Base-by-base conservation (phyloP, 2,113 vertebrate species). In the Tachysurus fulvidraco region DNA sequence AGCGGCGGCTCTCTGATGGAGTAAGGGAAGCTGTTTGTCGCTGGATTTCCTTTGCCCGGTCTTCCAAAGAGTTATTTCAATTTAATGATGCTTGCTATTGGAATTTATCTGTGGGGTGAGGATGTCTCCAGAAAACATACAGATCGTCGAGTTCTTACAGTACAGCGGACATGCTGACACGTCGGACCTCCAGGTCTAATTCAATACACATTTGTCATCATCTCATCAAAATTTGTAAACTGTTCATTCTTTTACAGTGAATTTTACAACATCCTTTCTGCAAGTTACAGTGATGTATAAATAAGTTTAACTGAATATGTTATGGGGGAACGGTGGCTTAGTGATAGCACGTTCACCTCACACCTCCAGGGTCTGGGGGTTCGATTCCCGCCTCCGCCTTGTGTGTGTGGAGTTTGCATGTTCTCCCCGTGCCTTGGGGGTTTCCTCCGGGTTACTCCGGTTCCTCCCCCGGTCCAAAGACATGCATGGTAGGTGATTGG, bases 71-170 rank as follows among this genome's bases (percentile, higher is more conserved):
- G 73, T 76, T 76, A n/a, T 52, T 76, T 76, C 83, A 90, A 91
- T 92, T 81, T 88, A 90, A 92, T 90, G 88, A 90, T 88, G 85
- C 87, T 87, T 89, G 86, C 69, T 87, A 91, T 88, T 87, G 81
- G 60, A 90, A 82, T 88, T 71, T 90, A 90, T 84, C 85, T 65
- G 73, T 62, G 80, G 80, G 77, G 74, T 10, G 19, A 73, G 46
- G 71, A n/a, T n/a, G 71, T 74, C 30, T 80, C 64, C 76, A n/a
- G 55, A 78, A 87, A 64, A 74, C 3, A 28, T 50, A 67, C 55
- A 85, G 50, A 86, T 87, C 79, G 46, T 73, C 67, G 41, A 74
- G 86, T 89, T 84, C 25, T 64, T 83, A 84, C 85, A 86, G 30
- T 50, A 78, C n/a, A n/a, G n/a, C n/a, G n/a, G 71, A 55, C 44